phyloP scores from a whole-genome alignment of 37 sponge, comb jelly and placozoan genomes.

The Petrosia ficiformis region DNA sequence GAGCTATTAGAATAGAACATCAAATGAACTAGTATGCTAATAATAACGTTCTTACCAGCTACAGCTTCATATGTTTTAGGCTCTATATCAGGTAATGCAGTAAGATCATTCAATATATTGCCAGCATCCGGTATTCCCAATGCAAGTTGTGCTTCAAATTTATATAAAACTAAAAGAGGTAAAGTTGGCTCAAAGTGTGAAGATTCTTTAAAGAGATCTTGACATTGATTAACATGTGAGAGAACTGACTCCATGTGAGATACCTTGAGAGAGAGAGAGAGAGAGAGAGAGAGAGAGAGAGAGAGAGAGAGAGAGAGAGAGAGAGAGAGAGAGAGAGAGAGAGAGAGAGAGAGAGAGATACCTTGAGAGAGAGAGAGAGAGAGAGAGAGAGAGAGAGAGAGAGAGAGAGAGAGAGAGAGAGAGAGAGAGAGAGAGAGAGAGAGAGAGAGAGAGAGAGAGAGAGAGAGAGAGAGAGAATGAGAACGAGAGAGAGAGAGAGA shows the following conservation, averaged over 20 bases:
- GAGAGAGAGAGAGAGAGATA: background rate
- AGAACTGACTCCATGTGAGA: slow-evolving; percentile 24
- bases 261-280: background rate
- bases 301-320: background rate
- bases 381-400: background rate
- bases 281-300: background rate
- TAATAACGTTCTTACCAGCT: slow-evolving; percentile 37
- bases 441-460: background rate
- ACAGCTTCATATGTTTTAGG: slow-evolving; percentile 72
- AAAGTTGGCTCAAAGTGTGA: slow-evolving; percentile 26
- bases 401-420: background rate
- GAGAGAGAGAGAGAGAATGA: background rate
- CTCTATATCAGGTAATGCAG: slow-evolving; percentile 33
- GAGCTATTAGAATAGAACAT: background rate
- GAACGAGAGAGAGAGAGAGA: no score
- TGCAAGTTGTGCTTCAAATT: slow-evolving; percentile 77
- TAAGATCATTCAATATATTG: slow-evolving; percentile 30
- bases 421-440: background rate
- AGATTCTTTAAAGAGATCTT: slow-evolving; percentile 18
- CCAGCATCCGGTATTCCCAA: slow-evolving; percentile 49
- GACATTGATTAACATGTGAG: slow-evolving; percentile 48
- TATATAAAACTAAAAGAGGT: slow-evolving; percentile 67
- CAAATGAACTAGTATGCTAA: background rate
- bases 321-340: background rate
- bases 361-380: background rate